Evolutionary conservation across 2,797 vertebrate species (phyloP), one percentile per base, ranked within the genome.

Genomic region (Sciaenops ocellatus): DNA sequence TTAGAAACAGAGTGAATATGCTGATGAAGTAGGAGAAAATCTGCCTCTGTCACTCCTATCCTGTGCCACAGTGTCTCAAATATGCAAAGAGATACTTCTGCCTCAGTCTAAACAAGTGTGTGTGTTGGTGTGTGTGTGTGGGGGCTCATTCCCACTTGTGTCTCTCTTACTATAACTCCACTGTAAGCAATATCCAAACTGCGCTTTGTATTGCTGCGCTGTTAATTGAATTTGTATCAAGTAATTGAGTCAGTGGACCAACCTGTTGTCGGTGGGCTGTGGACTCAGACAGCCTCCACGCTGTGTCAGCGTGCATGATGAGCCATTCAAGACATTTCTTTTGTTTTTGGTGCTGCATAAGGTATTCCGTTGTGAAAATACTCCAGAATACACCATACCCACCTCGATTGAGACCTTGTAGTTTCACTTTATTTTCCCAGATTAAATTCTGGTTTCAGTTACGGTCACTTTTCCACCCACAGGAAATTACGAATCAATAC

Each of bases 151-250:
- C 22, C 76, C 57, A 52, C 30, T 83, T 73, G 50, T 73, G 47
- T 80, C 65, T 66, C 41, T 42, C 3, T 50, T 57, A 76, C 62
- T 63, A 62, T 85, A 83, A 78, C 2, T 74, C 70, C 51, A 64
- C 48, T 76, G 59, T 78, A 80, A 85, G 76, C 74, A 88, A 80
- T 83, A 86, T 84, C 74, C 63, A 75, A 69, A 65, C 76, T 78
- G 30, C 4, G 60, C 61, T 75, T 77, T 20, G 63, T 81, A 50
- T 76, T 74, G 68, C 52, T 30, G 50, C 69, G 73, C 54, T 56
- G 52, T 75, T 85, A 87, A 88, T 83, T 86, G 56, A 78, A 80
- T 82, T 82, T 66, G 71, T 73, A 73, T 82, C 41, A 75, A 28
- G 63, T 71, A 71, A 76, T 82, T 82, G 71, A 88, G 63, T 87